Percentiles rank a stretch among this genome's conserved stretches.
Evolutionary conservation across 2,888 invertebrate species (phyloP).

Genomic region (Bugulina stolonifera): DNA sequence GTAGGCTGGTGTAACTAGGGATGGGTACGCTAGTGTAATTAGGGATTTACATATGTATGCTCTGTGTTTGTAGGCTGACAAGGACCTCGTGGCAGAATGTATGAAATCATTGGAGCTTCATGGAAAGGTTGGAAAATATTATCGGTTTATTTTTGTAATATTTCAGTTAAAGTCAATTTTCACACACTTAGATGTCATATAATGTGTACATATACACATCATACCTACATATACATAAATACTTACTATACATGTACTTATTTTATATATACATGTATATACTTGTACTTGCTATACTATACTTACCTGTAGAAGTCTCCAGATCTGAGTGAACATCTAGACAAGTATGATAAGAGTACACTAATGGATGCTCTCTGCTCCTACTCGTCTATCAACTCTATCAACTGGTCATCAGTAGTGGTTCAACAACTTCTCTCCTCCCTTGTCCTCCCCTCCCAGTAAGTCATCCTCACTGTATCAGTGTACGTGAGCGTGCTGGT

Average conservation of each 20-base stretch:
- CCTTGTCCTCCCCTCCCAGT: constrained; percentile 3
- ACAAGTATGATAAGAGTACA: not conserved
- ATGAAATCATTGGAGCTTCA: too few species aligned
- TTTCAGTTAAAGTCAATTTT: too few species aligned
- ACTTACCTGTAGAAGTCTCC: not conserved
- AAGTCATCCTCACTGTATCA: not conserved
- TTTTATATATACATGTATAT: not conserved
- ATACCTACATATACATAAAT: too few species aligned
- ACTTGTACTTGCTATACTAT: not conserved
- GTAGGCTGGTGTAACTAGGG: too few species aligned
- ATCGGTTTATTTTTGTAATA: too few species aligned
- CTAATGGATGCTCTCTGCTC: not conserved
- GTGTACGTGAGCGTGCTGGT: not conserved
- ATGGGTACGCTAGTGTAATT: too few species aligned
- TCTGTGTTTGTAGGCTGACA: too few species aligned
- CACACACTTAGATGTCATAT: too few species aligned
- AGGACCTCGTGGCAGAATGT: too few species aligned
- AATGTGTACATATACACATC: too few species aligned
- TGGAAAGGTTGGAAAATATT: too few species aligned
- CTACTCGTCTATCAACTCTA: not conserved
- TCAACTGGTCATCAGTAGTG: not conserved
- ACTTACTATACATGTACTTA: not conserved
- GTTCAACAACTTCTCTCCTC: not conserved
- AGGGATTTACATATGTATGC: too few species aligned
- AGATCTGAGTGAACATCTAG: not conserved